Evolutionary conservation across 1,140 invertebrate genomes (phyloP), one percentile per base, ranked within the genome.

Genomic region (Holcopasites calliopsidis): DNA sequence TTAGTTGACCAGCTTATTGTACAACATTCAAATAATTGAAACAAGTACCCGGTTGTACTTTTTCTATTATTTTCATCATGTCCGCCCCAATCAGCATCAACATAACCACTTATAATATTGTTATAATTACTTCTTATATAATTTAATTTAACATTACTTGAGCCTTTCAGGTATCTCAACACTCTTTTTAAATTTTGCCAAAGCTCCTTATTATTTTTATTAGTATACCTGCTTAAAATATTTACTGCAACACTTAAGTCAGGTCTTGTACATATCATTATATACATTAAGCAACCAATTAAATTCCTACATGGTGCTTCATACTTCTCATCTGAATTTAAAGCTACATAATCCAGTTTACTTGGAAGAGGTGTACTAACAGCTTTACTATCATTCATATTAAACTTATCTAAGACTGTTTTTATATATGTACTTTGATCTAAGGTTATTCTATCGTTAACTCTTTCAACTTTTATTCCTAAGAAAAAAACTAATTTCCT

Each of bases 141-240:
- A 28, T 2, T 60, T 23, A 76, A 58, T 33, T 47, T 52, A 42
- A 61, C 10, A 26, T 75, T 4, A 3, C 44, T 49, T 2, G 72
- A 47, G 4, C 62, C 72, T 49, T 66, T 66, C 3, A 66, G n/a
- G n/a, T 76, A 76, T 50, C 73, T 58, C 8, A 76, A 21, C 3
- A 76, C 49, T 54, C 38, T 23, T 26, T 69, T 76, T 16, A 76
- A n/a, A n/a, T 16, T 6, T 18, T 40, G 23, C 73, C 64, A 76
- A 11, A 52, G 64, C 10, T 47, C 38, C 18, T 68, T 8, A 33
- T 57, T 68, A 42, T n/a, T 49, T 21, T 62, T 42, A 16, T 35
- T 68, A 1, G 16, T 11, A 61, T 71, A 71, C 6, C 33, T 28
- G 10, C 44, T 71, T 21, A 60, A 61, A 5, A 50, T 21, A 52